A percentile compares a stretch with the other conserved stretches of the same genome.
phyloP scores from a whole-genome alignment of 2,888 invertebrate genomes.

The Ischnura elegans region DNA sequence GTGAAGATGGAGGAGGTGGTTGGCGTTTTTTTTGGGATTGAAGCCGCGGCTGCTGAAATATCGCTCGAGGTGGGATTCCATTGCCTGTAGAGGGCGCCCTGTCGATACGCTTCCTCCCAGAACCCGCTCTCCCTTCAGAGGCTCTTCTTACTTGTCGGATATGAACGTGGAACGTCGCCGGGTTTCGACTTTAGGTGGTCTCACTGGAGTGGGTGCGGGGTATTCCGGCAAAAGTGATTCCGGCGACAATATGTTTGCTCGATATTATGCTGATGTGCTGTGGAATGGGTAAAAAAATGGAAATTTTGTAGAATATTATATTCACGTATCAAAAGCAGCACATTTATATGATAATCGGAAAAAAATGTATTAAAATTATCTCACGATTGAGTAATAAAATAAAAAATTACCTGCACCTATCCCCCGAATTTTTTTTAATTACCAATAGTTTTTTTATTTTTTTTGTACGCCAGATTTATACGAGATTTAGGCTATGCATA shows the following conservation, averaged over 20 bases:
- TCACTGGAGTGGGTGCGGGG: not conserved
- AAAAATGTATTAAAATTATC: too few species aligned
- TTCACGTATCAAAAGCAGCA: too few species aligned
- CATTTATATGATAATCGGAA: too few species aligned
- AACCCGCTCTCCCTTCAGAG: not conserved
- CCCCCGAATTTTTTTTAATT: too few species aligned
- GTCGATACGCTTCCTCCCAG: not conserved
- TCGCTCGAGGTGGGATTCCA: not conserved
- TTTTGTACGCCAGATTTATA: too few species aligned
- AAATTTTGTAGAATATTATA: too few species aligned
- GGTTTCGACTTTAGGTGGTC: not conserved
- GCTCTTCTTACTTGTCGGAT: not conserved
- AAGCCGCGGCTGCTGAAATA: constrained; percentile 31
- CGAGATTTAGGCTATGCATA: too few species aligned
- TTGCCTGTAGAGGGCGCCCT: not conserved
- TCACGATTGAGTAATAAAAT: too few species aligned
- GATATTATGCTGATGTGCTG: too few species aligned
- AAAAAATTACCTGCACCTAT: too few species aligned
- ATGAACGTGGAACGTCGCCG: not conserved
- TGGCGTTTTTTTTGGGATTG: not conserved
- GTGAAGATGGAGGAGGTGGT: not conserved
- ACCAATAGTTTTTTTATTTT: too few species aligned
- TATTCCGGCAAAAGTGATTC: not conserved
- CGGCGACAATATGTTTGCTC: not conserved
- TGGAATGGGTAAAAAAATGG: too few species aligned